Evolutionary conservation across 23 tunicate species (phyloP).

Genomic region (Oikopleura dioica): DNA sequence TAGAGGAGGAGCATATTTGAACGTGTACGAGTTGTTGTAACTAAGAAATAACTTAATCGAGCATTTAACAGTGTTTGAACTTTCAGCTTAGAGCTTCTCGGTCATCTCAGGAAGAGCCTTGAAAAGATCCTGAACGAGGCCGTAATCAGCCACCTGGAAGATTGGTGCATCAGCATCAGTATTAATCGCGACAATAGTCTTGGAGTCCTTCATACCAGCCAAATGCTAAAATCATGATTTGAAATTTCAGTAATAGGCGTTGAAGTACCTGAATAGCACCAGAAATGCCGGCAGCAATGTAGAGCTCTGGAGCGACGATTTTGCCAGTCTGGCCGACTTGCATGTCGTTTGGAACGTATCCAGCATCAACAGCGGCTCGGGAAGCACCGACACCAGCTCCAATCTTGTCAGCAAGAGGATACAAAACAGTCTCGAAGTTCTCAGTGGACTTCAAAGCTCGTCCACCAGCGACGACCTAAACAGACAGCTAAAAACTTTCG

Average conservation of each 20-base stretch:
- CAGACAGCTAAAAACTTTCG: not conserved
- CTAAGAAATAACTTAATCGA: no score
- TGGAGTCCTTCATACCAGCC: conserved; percentile 99
- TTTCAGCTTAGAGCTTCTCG: conserved; percentile 3
- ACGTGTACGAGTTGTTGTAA: no score
- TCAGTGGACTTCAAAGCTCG: conserved; percentile 92
- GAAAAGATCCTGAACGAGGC: conserved; percentile 83
- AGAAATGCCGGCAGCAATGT: conserved; percentile 11
- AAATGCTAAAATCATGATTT: no score
- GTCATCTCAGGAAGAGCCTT: conserved; percentile 89
- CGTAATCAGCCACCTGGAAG: conserved; percentile 87
- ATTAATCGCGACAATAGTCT: conserved; percentile 92
- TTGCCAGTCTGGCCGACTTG: conserved; percentile 99
- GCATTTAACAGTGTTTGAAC: no score
- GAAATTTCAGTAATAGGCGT: no score
- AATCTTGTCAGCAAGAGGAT: conserved; percentile 69
- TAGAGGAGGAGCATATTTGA: not conserved
- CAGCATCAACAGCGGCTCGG: conserved; percentile 97
- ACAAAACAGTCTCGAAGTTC: conserved; percentile 38
- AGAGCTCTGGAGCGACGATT: conserved; percentile 68
- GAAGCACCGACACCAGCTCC: conserved; percentile 98
- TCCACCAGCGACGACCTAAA: conserved; percentile 18
- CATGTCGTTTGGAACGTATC: conserved; percentile 97
- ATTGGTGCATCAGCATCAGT: conserved; percentile 99
- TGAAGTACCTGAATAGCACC: conserved; percentile 9